Base-by-base conservation (phyloP, 2,888 invertebrate genomes). In the Ophraella communa region DNA sequence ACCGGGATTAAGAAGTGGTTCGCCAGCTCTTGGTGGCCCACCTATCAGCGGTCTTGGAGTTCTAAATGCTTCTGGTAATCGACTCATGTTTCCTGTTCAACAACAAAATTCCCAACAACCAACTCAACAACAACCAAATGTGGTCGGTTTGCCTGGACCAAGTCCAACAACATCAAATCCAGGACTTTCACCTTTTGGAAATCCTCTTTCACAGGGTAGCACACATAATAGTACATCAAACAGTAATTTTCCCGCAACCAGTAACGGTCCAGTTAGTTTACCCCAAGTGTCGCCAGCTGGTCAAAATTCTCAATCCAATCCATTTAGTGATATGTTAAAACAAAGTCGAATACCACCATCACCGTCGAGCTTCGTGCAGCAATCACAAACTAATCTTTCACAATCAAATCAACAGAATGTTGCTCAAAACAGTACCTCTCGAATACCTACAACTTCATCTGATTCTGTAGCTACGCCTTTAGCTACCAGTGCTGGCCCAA, bases 111-210 rank as follows among this genome's bases (percentile, higher is more conserved):
- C 57, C 30, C 81, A 80, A 70, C 80, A 66, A 39, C 82, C 82
- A 58, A 79, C 77, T 42, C 82, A 80, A 71, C 84, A 66, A 84
- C 87, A 87, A 72, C 84, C 85, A 54, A 88, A 87, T 74, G 85
- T 91, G 42, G 92, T 92, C 8, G 90, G 91, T 1, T 88, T 91
- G 39, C 90, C 92, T 0, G 92, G 91, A 4, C 93, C 92, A 4
- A 92, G 91, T 81, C 92, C 93, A 4, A 91, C 90, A 58, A 87
- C 88, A 71, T 85, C 85, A 52, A 81, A 81, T 71, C 80, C 81
- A 3, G 90, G 90, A 67, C 85, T 92, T 76, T 92, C 92, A 39
- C 92, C 93, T 17, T 93, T 91, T 79, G 85, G 87, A 62, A 87
- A 88, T 82, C 85, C 87, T 77, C 87, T 88, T 61, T 76, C 77